A percentile compares a stretch with the other conserved stretches of the same genome.
phyloP scores from a whole-genome alignment of 2,888 invertebrate species.

The Leptodirus hochenwartii region DNA sequence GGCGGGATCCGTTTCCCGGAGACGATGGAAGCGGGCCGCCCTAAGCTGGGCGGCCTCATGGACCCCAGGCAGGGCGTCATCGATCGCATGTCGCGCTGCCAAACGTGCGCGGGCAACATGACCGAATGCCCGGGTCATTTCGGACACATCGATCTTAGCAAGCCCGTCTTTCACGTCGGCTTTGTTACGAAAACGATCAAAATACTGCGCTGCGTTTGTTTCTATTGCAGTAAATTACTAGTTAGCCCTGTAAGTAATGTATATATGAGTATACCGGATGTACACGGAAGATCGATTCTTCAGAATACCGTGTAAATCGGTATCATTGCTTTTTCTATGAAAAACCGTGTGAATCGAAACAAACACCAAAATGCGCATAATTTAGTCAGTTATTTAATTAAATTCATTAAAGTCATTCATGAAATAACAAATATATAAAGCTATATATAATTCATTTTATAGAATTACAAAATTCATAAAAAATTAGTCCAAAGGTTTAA shows the following conservation, averaged over 20 bases:
- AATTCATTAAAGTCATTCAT: slow-evolving; percentile 2
- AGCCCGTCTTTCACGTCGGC: slow-evolving; percentile 97
- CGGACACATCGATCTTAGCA: slow-evolving; percentile 94
- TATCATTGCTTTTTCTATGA: too few relatives aligned
- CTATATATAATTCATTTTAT: too few relatives aligned
- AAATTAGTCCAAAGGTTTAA: too few relatives aligned
- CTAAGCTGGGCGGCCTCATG: slow-evolving; percentile 96
- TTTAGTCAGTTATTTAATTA: too few relatives aligned
- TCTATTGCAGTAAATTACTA: slow-evolving; percentile 93
- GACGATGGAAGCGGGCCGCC: slow-evolving; percentile 96
- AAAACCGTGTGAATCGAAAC: too few relatives aligned
- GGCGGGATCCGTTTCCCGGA: slow-evolving; percentile 94
- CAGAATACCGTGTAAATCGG: too few relatives aligned
- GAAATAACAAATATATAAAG: too few relatives aligned
- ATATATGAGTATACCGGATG: too few relatives aligned
- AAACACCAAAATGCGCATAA: slow-evolving; percentile 1
- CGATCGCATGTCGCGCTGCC: slow-evolving; percentile 81
- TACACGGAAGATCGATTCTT: too few relatives aligned
- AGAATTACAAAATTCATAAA: too few relatives aligned
- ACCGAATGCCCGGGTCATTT: slow-evolving; percentile 99
- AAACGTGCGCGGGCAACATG: slow-evolving; percentile 95
- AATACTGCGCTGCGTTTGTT: slow-evolving; percentile 95
- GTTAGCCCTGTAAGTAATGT: slow-evolving; percentile 82
- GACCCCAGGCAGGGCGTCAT: slow-evolving; percentile 98
- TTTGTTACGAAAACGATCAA: slow-evolving; percentile 96